Base-by-base conservation (phyloP, 2,888 invertebrate genomes). In the Ametastegia equiseti region DNA sequence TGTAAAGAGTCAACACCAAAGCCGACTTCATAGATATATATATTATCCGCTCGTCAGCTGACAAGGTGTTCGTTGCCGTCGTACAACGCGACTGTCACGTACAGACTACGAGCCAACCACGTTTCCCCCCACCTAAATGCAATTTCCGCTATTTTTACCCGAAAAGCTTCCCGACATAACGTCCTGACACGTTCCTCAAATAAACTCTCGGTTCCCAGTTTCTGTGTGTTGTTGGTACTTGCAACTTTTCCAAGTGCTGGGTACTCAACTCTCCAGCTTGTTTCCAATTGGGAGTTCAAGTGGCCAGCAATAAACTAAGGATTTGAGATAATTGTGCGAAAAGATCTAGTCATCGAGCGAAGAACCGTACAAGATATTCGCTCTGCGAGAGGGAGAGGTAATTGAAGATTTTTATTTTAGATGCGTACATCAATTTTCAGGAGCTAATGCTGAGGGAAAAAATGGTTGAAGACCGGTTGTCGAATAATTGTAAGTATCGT, bases 91-190 rank as follows among this genome's bases (percentile, higher is more conserved):
- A 87, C 90, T 90, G 90, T 90, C 90, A 90, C 90, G 90, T 90
- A 90, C 90, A 89, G 89, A 86, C 86, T 82, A 84, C 80, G 88
- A 86, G 87, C 84, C 84, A 86, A 86, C 87, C 88, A 87, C 88
- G 89, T 88, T 87, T 87, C 81, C 80, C 79, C 11, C 86, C 85
- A 84, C 83, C 83, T 83, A 89, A 88, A 90, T 91, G 91, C 90
- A 91, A 91, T 91, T 91, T 91, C 91, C 91, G 90, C 89, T 91
- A 91, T 91, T 91, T 91, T 91, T 91, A 91, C 89, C 88, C 87
- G 88, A 89, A 91, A 91, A 91, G 89, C 91, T 91, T 88, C 89
- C 87, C 88, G 86, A 87, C 87, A 84, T 86, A 88, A 89, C 88
- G 88, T 87, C 86, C 86, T 85, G 88, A 89, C 91, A 91, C 91